Conservation (phyloP, 2,113 vertebrate species). For the Larimichthys polyactis region DNA sequence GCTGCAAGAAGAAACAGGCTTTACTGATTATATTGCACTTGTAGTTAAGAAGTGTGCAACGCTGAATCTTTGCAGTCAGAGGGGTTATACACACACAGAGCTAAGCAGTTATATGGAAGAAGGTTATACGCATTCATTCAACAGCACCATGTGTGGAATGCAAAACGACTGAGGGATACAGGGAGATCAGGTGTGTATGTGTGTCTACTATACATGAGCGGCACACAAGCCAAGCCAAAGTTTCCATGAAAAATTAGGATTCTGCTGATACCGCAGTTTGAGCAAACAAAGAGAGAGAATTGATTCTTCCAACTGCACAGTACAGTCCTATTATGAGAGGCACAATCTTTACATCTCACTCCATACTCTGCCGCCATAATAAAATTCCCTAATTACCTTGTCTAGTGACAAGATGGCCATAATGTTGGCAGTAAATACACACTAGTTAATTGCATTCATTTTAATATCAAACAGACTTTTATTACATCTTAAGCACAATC, state of each 20-base stretch:
- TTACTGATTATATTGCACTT: conserved; percentile 44
- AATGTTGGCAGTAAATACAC: conserved; percentile 51
- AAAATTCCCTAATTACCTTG: conserved; percentile 58
- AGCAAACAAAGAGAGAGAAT: conserved; percentile 64
- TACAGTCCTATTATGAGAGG: conserved; percentile 50
- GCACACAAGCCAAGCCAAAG: conserved; percentile 32
- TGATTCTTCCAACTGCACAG: conserved; percentile 59
- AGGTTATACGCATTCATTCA: conserved; percentile 55
- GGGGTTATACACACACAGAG: conserved; percentile 3
- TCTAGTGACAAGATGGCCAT: conserved; percentile 51
- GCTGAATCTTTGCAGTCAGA: conserved; percentile 43
- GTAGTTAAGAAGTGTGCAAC: conserved; percentile 27
- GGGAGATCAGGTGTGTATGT: conserved; percentile 23
- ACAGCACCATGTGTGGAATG: conserved; percentile 52
- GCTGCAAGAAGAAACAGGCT: conserved; percentile 15
- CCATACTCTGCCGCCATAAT: conserved; percentile 40
- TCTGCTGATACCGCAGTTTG: conserved; percentile 65
- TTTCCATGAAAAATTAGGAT: conserved; percentile 64
- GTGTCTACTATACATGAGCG: conserved; percentile 12
- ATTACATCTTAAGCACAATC: conserved; percentile 36
- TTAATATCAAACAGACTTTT: conserved; percentile 52
- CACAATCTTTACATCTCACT: conserved; percentile 66
- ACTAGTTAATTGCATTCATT: conserved; percentile 59
- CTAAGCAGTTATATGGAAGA: conserved; percentile 29
- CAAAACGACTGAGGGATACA: conserved; percentile 36